phyloP scores from a whole-genome alignment of 2,797 vertebrate genomes.

The Siniperca undulata region DNA sequence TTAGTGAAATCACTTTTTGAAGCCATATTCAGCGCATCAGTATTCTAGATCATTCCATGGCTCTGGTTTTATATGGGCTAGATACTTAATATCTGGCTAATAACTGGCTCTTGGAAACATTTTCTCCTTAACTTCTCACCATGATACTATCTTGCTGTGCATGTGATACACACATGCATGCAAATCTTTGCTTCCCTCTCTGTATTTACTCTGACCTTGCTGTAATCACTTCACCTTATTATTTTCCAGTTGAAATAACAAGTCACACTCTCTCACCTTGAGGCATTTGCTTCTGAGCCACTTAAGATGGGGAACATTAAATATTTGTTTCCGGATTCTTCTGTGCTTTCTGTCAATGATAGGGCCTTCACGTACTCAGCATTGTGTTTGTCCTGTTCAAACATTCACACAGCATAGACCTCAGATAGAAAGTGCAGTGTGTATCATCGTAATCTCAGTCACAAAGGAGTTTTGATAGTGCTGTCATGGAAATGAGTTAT shows the following conservation, averaged over 20 bases:
- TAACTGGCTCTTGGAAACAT: slow-evolving; percentile 27
- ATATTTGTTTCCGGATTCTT: slow-evolving; percentile 81
- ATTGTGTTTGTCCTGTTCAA: slow-evolving; percentile 86
- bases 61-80: not conserved
- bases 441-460: slow-evolving; percentile 38
- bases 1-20: slow-evolving; percentile 14
- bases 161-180: slow-evolving; percentile 15
- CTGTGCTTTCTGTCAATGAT: slow-evolving; percentile 81
- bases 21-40: not conserved
- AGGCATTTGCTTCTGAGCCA: slow-evolving; percentile 49
- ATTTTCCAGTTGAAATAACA: slow-evolving; percentile 46
- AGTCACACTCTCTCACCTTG: slow-evolving; percentile 54
- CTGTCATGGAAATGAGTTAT: slow-evolving; percentile 43
- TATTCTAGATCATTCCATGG: not conserved
- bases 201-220: slow-evolving; percentile 47
- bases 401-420: slow-evolving; percentile 63
- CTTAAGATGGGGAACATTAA: slow-evolving; percentile 73
- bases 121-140: slow-evolving; percentile 24
- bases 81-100: slow-evolving; percentile 20
- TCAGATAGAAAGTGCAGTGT: slow-evolving; percentile 26
- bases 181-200: slow-evolving; percentile 23
- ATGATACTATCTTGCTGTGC: slow-evolving; percentile 19
- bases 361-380: slow-evolving; percentile 81
- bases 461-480: slow-evolving; percentile 53
- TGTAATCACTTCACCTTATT: slow-evolving; percentile 44